A percentile compares a stretch with the other conserved stretches of the same genome.
Evolutionary conservation across 2,888 invertebrate species (phyloP).

Genomic region (Yponomeuta evonymella): DNA sequence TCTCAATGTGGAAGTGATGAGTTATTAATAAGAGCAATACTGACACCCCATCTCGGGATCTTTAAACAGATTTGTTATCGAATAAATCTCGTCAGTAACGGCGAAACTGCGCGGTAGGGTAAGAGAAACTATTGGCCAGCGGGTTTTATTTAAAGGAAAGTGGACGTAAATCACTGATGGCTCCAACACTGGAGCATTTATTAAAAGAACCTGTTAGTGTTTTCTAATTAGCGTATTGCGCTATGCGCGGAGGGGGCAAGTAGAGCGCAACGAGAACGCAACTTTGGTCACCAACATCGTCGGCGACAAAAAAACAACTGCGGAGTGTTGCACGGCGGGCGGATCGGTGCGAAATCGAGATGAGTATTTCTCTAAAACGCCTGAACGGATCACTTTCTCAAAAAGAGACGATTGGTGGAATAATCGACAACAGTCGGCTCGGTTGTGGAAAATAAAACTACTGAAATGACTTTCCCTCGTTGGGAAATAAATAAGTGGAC

Average conservation of each 20-base stretch:
- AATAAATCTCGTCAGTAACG: neutral
- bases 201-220: constrained; percentile 11
- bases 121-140: neutral
- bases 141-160: neutral
- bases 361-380: constrained; percentile 11
- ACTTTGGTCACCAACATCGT: constrained; percentile 25
- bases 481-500: constrained; percentile 9
- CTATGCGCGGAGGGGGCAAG: constrained; percentile 32
- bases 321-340: constrained; percentile 5
- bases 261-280: constrained; percentile 40
- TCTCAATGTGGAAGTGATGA: constrained; percentile 2
- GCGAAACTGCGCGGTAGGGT: neutral
- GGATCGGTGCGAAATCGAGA: constrained; percentile 14
- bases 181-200: constrained; percentile 4
- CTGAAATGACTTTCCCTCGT: constrained; percentile 11
- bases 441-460: constrained; percentile 6
- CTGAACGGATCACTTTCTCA: constrained; percentile 12
- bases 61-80: neutral
- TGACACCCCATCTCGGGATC: neutral
- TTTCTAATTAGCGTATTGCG: constrained; percentile 19
- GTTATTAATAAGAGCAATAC: constrained; percentile 6
- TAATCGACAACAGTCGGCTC: constrained; percentile 1
- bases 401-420: constrained; percentile 5
- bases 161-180: neutral
- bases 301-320: constrained; percentile 23